phyloP scores from a whole-genome alignment of 2,797 vertebrate genomes.

The Phoebastria nigripes region DNA sequence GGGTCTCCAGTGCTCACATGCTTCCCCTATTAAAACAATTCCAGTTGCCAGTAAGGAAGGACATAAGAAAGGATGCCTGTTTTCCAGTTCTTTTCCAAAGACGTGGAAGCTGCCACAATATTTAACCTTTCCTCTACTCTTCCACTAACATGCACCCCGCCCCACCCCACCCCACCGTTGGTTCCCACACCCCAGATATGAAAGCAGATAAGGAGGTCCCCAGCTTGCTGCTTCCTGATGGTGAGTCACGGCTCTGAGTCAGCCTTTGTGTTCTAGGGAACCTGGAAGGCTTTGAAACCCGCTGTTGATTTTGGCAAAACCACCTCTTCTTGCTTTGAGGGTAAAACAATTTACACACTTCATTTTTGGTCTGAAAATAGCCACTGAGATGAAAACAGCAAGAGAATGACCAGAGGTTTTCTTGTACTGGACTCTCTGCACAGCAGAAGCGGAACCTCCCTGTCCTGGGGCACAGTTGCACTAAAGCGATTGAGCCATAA shows the following conservation, averaged over 20 bases:
- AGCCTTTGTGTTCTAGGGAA: constrained; percentile 76
- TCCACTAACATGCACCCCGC: background rate
- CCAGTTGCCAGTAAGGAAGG: background rate
- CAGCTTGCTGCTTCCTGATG: constrained; percentile 70
- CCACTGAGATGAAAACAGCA: constrained; percentile 14
- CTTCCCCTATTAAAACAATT: background rate
- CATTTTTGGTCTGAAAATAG: constrained; percentile 61
- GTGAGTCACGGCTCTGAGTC: constrained; percentile 77
- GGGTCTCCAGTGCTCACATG: background rate
- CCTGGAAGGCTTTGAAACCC: constrained; percentile 74
- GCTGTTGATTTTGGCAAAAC: constrained; percentile 71
- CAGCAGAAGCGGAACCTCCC: background rate
- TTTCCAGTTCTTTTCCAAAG: constrained; percentile 20
- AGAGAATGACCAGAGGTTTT: background rate
- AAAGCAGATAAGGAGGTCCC: constrained; percentile 67
- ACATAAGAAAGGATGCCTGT: background rate
- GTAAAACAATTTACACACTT: constrained; percentile 60
- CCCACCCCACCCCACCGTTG: background rate
- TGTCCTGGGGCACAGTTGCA: background rate
- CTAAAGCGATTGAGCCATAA: background rate
- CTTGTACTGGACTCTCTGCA: background rate
- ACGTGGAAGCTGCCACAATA: constrained; percentile 21
- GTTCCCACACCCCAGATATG: constrained; percentile 74
- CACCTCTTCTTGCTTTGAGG: constrained; percentile 50
- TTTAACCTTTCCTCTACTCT: constrained; percentile 56